Evolutionary conservation across 2,797 vertebrate species (phyloP).

Genomic region (Crenuchus spilurus): DNA sequence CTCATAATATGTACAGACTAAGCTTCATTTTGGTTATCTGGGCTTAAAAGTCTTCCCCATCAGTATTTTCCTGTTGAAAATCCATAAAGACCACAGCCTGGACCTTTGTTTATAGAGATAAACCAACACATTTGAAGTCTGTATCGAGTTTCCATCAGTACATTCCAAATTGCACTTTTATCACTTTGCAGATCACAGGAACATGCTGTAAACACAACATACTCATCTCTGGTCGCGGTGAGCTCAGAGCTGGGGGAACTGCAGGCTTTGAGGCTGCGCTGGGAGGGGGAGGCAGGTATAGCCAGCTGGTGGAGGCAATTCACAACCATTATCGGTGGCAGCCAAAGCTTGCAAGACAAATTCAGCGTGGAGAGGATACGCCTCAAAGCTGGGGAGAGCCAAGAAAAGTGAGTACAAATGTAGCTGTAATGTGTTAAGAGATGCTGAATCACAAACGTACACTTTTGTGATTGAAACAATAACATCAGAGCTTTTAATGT

Average conservation of each 20-base stretch:
- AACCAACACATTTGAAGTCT: too few relatives aligned
- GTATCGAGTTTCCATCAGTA: background rate
- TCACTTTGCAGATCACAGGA: slow-evolving; percentile 68
- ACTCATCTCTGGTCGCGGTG: slow-evolving; percentile 76
- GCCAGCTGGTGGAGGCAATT: slow-evolving; percentile 77
- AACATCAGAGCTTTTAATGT: background rate
- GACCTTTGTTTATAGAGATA: too few relatives aligned
- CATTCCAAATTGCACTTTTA: background rate
- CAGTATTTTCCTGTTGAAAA: too few relatives aligned
- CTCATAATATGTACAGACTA: too few relatives aligned
- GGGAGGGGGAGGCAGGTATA: slow-evolving; percentile 76
- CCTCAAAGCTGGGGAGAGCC: slow-evolving; percentile 81
- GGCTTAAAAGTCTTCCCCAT: too few relatives aligned
- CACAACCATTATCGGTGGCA: slow-evolving; percentile 76
- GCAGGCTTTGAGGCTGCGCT: slow-evolving; percentile 74
- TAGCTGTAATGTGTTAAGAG: background rate
- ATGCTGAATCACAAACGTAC: background rate
- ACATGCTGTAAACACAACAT: slow-evolving; percentile 76
- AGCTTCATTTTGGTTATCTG: too few relatives aligned
- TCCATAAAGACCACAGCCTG: too few relatives aligned
- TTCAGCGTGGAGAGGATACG: slow-evolving; percentile 72
- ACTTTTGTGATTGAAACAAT: background rate
- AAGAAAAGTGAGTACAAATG: slow-evolving; percentile 75
- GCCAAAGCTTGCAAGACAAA: slow-evolving; percentile 49
- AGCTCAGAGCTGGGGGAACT: slow-evolving; percentile 76